Percentiles rank a stretch among this genome's conserved stretches.
phyloP scores from a whole-genome alignment of 92 coral and sea anemone genomes.

The Isaurus tuberculatus region DNA sequence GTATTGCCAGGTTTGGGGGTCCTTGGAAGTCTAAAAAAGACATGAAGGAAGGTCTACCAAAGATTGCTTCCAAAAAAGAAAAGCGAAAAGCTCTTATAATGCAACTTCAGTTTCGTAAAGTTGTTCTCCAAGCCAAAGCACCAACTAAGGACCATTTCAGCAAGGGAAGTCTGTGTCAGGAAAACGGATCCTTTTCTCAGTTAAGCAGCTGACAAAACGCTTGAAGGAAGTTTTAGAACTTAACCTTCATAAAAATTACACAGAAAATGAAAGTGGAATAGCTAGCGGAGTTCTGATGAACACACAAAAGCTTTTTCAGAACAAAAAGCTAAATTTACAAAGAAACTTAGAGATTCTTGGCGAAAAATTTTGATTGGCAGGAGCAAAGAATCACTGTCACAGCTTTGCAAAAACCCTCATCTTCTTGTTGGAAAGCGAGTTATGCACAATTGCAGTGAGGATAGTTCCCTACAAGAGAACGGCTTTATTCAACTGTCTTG shows the following conservation, averaged over 20 bases:
- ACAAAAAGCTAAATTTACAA: conserved; percentile 47
- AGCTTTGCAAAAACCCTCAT: conserved; percentile 31
- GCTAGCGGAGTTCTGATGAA: conserved; percentile 9
- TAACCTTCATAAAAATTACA: conserved; percentile 28
- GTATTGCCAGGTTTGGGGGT: conserved; percentile 27
- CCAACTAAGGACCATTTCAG: conserved; percentile 47
- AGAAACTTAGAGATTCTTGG: conserved; percentile 39
- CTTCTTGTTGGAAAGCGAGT: conserved; percentile 47
- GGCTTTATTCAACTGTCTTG: conserved; percentile 7
- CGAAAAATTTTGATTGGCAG: conserved; percentile 4
- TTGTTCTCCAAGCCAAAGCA: conserved; percentile 23
- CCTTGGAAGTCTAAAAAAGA: conserved; percentile 46
- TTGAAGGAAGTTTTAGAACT: conserved; percentile 10
- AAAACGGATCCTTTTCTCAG: conserved; percentile 44
- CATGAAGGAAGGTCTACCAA: conserved; percentile 28
- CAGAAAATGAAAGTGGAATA: conserved; percentile 25
- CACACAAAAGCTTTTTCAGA: conserved; percentile 23
- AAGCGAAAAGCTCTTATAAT: conserved; percentile 39
- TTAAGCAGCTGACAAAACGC: conserved; percentile 32
- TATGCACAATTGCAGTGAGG: conserved; percentile 40
- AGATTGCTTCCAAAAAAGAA: conserved; percentile 31
- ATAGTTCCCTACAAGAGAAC: background rate
- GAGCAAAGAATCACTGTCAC: conserved; percentile 31
- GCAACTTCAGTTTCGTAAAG: conserved; percentile 31
- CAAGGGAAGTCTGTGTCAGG: conserved; percentile 44